These are phyloP conservation scores for Thryonomys swinderianus DNA, from an alignment of 2,113 vertebrate species.

Conservation along the genomic window DNA sequence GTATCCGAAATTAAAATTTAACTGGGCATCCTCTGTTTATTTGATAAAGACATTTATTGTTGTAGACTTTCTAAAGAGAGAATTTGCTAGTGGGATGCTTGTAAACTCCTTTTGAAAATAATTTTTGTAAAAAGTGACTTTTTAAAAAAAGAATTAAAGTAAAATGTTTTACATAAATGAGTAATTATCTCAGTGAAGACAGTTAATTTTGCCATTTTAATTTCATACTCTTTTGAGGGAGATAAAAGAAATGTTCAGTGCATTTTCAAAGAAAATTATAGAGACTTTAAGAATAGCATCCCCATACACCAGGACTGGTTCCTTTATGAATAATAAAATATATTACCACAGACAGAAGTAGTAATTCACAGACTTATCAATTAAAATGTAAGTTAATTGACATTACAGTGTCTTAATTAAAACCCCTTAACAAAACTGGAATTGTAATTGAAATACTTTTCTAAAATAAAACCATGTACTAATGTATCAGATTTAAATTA, in stretches of 20 bases:
- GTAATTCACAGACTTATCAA: conserved; percentile 14
- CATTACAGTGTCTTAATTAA: conserved; percentile 47
- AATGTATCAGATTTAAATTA: neutral
- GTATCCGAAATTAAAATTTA: conserved; percentile 6
- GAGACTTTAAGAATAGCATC: neutral
- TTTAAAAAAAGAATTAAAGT: neutral
- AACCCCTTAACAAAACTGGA: neutral
- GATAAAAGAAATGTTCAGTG: neutral
- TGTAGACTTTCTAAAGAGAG: neutral
- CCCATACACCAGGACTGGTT: neutral
- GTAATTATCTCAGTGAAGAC: neutral
- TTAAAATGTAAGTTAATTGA: conserved; percentile 9
- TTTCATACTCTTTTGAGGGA: neutral
- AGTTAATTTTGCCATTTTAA: conserved; percentile 21
- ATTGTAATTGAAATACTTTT: neutral
- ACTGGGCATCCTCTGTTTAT: neutral
- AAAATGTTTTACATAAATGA: conserved; percentile 13
- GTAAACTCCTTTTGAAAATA: conserved; percentile 5
- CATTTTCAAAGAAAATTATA: conserved; percentile 48
- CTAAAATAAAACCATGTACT: conserved; percentile 40
- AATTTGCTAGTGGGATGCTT: conserved; percentile 44
- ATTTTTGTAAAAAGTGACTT: neutral
- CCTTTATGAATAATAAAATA: neutral
- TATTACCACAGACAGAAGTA: neutral
- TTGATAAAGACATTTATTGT: conserved; percentile 6